Percentiles rank a stretch among this genome's conserved stretches.
phyloP scores from a whole-genome alignment of 1,140 invertebrate species.

The Ceratosolen fusciceps region DNA sequence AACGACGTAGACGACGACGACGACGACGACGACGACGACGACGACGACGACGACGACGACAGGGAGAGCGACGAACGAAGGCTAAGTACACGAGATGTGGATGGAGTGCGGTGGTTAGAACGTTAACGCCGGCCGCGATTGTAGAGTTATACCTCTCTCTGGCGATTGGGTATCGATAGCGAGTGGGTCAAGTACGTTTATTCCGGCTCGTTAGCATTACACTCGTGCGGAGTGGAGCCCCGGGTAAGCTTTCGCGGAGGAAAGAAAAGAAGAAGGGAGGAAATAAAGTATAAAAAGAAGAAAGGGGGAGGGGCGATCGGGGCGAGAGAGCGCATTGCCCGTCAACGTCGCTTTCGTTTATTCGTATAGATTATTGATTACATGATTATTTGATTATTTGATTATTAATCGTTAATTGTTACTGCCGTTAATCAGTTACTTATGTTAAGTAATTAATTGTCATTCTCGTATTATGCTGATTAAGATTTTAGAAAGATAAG shows the following conservation, averaged over 20 bases:
- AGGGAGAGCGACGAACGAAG: slow-evolving; percentile 4
- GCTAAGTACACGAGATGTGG: background rate
- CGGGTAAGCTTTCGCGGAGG: background rate
- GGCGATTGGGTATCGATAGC: slow-evolving; percentile 44
- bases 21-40: too few species aligned
- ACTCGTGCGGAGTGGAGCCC: slow-evolving; percentile 6
- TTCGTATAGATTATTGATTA: slow-evolving; percentile 47
- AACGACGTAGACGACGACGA: too few species aligned
- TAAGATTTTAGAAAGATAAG: slow-evolving; percentile 56
- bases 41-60: too few species aligned
- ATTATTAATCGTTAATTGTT: too few species aligned
- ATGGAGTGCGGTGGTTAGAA: too few species aligned
- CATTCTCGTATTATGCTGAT: slow-evolving; percentile 57
- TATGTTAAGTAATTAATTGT: slow-evolving; percentile 39
- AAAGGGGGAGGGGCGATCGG: background rate
- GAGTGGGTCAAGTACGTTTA: slow-evolving; percentile 47
- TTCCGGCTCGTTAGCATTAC: slow-evolving; percentile 42
- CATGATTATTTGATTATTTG: too few species aligned
- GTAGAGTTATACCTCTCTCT: slow-evolving; percentile 2
- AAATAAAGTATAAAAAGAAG: too few species aligned
- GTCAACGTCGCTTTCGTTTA: slow-evolving; percentile 38
- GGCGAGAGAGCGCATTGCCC: background rate
- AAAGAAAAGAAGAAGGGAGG: too few species aligned
- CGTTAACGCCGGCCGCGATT: slow-evolving; percentile 40
- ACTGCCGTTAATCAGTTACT: slow-evolving; percentile 48